These are phyloP conservation scores for Sarcoramphus papa DNA, from an alignment of 2,797 vertebrate species.

Conservation along the genomic window DNA sequence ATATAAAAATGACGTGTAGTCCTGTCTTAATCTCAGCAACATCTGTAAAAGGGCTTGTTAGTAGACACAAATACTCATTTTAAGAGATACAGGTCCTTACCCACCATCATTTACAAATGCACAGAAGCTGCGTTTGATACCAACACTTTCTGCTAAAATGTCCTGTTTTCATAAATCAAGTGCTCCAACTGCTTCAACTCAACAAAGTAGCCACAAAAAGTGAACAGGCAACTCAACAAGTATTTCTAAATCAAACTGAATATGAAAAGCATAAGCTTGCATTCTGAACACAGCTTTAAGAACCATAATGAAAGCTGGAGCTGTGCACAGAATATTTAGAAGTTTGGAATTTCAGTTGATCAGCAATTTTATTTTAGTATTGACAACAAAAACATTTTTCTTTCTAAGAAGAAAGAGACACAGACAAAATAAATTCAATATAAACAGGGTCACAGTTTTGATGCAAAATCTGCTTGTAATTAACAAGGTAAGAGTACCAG, in stretches of 20 bases:
- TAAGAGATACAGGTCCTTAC: background rate
- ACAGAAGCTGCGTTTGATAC: background rate
- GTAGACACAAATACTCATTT: background rate
- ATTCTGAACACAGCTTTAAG: background rate
- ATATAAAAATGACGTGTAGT: too few species aligned
- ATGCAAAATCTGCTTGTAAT: background rate
- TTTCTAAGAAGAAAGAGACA: background rate
- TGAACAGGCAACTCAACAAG: background rate
- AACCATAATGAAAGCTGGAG: background rate
- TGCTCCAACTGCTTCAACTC: background rate
- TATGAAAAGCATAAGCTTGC: background rate
- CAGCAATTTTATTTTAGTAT: background rate
- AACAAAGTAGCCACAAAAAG: background rate
- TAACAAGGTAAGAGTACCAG: background rate
- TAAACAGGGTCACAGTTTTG: background rate
- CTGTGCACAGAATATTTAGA: background rate
- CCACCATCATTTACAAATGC: background rate
- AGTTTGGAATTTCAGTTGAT: background rate
- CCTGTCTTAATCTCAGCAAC: background rate
- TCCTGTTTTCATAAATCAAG: background rate
- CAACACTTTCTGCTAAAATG: background rate
- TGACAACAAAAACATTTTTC: background rate
- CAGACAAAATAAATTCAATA: background rate
- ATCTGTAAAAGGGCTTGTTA: background rate
- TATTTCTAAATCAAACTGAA: background rate